Evolutionary conservation across 2,888 invertebrate genomes (phyloP), one percentile per base, ranked within the genome.

Genomic region (Oligia fasciuncula): DNA sequence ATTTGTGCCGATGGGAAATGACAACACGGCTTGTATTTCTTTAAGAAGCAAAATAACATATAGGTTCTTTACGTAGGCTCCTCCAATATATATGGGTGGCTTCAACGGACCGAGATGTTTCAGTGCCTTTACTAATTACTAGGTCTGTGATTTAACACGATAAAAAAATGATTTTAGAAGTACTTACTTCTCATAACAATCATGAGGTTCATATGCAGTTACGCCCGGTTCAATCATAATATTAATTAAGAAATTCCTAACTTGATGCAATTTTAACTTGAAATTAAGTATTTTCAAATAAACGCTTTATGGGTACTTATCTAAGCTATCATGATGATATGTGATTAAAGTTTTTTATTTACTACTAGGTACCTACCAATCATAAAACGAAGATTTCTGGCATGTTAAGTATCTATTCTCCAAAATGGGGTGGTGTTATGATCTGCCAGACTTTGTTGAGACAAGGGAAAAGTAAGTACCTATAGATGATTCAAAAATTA

Each of bases 221-320:
- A 63, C 49, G 46, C 40, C 35, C 14, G 54, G 77, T 57, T 71
- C 43, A 68, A 83, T 81, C 68, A 23, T 72, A 72, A 51, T 51
- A 78, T 81, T 77, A 77, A 81, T 81, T 51, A 78, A 83, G 71
- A 81, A 81, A 83, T 77, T 65, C 79, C 35, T 51, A 49, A 84
- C 51, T 83, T 78, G 23, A 78, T 63, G 43, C 40, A 62, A 66
- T 80, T 71, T 49, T n/a, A 60, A 51, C 19, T 14, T 60, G 77
- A 65, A 69, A 68, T 57, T 1, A 29, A 29, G 29, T 29, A 60
- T 70, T 54, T 60, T 73, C 14, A 40, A 29, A 70, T 67, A 29
- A 71, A 66, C 23, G 9, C 9, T 54, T 60, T 13, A 63, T 69
- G n/a, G n/a, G 35, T 40, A 57, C 70, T 5, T 54, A 82, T 43